Evolutionary conservation across 1,140 invertebrate genomes (phyloP).

Genomic region (Meteorus sp.): DNA sequence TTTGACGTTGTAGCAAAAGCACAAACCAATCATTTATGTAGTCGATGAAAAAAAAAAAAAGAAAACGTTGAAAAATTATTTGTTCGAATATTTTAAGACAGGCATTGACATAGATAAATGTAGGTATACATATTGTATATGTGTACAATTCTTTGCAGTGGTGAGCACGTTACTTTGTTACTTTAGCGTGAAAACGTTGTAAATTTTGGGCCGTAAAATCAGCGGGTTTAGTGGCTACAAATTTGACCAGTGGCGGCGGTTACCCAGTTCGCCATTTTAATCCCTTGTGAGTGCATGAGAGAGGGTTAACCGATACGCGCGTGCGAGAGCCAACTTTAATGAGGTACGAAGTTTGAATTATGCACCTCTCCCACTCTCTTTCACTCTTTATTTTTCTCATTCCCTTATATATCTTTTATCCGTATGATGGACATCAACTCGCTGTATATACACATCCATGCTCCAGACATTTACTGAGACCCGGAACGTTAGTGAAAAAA

Average conservation of each 20-base stretch:
- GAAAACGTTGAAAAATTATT: background rate
- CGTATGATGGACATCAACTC: background rate
- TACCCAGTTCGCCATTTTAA: conserved; percentile 20
- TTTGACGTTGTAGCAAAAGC: too few relatives aligned
- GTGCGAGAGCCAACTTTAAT: conserved; percentile 44
- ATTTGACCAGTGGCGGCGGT: conserved; percentile 43
- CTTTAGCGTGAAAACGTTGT: conserved; percentile 51
- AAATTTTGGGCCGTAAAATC: conserved; percentile 53
- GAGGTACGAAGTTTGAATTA: conserved; percentile 54
- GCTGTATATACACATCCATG: background rate
- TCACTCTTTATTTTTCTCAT: background rate
- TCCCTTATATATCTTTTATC: too few relatives aligned
- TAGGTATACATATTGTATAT: too few relatives aligned
- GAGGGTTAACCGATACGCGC: conserved; percentile 1
- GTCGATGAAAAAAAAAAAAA: background rate
- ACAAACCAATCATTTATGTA: too few relatives aligned
- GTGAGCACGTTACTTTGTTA: conserved; percentile 52
- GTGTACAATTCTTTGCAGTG: too few relatives aligned
- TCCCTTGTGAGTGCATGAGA: conserved; percentile 21
- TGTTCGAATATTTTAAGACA: too few relatives aligned
- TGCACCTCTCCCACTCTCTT: conserved; percentile 34
- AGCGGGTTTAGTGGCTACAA: conserved; percentile 54
- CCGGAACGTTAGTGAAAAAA: conserved; percentile 1
- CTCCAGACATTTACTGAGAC: background rate
- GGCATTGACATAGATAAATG: background rate